Base-by-base conservation (phyloP, 2,113 vertebrate species). In the Tinamus guttatus region DNA sequence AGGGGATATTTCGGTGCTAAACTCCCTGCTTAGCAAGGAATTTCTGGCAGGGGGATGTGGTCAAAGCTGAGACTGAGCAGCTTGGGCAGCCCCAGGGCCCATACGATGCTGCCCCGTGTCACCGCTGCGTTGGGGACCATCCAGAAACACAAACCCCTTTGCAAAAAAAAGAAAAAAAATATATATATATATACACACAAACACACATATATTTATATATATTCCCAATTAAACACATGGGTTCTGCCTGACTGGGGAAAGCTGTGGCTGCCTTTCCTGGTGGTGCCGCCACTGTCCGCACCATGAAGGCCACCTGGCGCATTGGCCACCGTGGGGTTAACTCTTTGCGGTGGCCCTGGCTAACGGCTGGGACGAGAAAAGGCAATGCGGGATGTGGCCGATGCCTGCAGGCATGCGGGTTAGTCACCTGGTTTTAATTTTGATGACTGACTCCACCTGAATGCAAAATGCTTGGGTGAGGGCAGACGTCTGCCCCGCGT, bases 401-500 rank as follows among this genome's bases (percentile, higher is more conserved):
- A 56, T 1, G 0, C 30, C 69, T 81, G 81, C 87, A 87, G 80
- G 67, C 1, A 1, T 40, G 1, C 11, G 62, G 64, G 64, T 96
- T 87, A 91, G 60, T 91, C 93, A 95, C 56, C 25, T 2, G 0
- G 30, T 68, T 3, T 11, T 1, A 49, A 49, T 11, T 1, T 20
- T 0, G 6, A 43, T 94, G 95, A 95, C 87, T 95, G 87, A 16
- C 76, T 83, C 68, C 9, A 4, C 36, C 45, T 93, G 92, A 95
- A 96, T 79, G 93, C 52, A 18, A 94, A 89, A 95, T 73, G 73
- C 24, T 22, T 13, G 2, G 0, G 2, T 3, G 59, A 41, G 5
- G 49, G 9, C 59, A 85, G 22, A 14, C 47, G 20, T 20, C 28
- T 38, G 40, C 8, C 87, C 41, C 62, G 13, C 13, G 3, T 43